phyloP scores from a whole-genome alignment of 2,113 vertebrate species.

The Phrynocephalus versicolor region DNA sequence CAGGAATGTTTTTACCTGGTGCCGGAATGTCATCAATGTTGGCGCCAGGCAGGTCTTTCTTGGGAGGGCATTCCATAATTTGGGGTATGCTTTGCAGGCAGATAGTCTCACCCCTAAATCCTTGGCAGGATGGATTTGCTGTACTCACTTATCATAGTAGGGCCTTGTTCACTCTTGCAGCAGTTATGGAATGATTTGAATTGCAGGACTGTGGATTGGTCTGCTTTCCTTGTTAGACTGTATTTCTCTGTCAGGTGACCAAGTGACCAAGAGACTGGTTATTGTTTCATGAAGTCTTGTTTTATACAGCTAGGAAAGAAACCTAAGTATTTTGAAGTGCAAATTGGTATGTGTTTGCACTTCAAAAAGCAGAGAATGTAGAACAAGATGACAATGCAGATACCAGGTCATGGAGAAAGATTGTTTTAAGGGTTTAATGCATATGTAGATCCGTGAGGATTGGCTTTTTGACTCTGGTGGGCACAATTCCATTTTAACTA shows the following conservation, averaged over 20 bases:
- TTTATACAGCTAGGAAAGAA: not conserved
- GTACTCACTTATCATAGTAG: too few species aligned
- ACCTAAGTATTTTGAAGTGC: not conserved
- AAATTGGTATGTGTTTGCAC: not conserved
- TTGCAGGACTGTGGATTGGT: too few species aligned
- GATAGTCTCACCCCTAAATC: too few species aligned
- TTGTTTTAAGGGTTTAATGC: not conserved
- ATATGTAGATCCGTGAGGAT: not conserved
- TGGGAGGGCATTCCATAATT: too few species aligned
- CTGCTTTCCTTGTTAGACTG: not conserved
- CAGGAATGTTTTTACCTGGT: too few species aligned
- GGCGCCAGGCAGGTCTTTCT: too few species aligned
- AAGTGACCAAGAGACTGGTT: not conserved
- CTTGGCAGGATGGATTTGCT: too few species aligned
- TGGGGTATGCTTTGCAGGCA: too few species aligned
- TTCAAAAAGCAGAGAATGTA: not conserved
- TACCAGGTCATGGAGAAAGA: not conserved
- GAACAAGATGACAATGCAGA: not conserved
- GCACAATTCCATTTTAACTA: not conserved
- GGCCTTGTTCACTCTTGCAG: too few species aligned
- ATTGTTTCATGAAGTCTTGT: not conserved
- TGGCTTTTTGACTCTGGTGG: not conserved
- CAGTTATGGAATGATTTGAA: too few species aligned
- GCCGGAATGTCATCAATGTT: too few species aligned
- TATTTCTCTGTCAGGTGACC: not conserved